Evolutionary conservation across 2,797 vertebrate genomes (phyloP).

Genomic region (Smutsia gigantea): DNA sequence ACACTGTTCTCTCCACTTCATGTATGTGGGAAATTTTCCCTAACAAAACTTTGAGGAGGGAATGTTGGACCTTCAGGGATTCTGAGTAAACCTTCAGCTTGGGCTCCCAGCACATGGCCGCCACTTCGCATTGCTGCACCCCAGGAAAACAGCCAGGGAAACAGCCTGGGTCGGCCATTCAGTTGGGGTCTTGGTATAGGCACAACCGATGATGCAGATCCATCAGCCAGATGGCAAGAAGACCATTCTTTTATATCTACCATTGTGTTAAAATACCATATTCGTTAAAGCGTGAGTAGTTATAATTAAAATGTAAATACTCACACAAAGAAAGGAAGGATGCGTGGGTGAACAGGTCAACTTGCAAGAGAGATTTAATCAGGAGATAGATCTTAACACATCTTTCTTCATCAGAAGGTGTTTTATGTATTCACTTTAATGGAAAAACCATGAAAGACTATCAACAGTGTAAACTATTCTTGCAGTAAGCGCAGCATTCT

Average conservation of each 20-base stretch:
- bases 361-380: constrained; percentile 41
- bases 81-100: background rate
- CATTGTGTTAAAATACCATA: background rate
- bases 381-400: constrained; percentile 54
- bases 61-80: background rate
- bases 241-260: background rate
- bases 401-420: constrained; percentile 25
- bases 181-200: background rate
- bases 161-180: background rate
- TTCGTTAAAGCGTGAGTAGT: background rate
- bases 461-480: constrained; percentile 59
- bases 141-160: background rate
- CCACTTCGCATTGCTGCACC: accelerated
- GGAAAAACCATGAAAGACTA: constrained; percentile 43
- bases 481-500: constrained; percentile 79
- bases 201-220: background rate
- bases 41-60: background rate
- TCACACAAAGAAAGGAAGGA: constrained; percentile 43
- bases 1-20: background rate
- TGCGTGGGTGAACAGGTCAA: background rate
- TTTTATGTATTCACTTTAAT: background rate
- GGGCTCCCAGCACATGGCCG: no score
- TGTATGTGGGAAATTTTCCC: background rate
- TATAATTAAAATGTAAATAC: constrained; percentile 53
- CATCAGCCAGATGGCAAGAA: background rate